Percentiles rank a stretch among this genome's conserved stretches.
Evolutionary conservation across 2,888 invertebrate species (phyloP).

Genomic region (Caenorhabditis afra): DNA sequence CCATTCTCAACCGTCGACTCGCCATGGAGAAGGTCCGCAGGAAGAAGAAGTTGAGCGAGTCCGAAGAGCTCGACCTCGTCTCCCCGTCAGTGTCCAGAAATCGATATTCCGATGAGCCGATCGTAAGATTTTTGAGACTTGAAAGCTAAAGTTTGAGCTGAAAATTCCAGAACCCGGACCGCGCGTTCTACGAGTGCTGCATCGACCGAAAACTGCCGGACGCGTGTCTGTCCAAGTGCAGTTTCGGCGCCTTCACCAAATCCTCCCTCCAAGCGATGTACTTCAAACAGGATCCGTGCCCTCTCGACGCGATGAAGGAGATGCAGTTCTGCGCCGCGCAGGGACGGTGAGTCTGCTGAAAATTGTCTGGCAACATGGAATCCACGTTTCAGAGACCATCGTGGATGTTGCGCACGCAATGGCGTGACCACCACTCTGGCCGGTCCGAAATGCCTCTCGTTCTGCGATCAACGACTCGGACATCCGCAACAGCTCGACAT

Average conservation of each 20-base stretch:
- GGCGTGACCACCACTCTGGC: conserved; percentile 78
- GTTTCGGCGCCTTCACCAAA: conserved; percentile 73
- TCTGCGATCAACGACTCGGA: conserved; percentile 78
- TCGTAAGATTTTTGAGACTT: conserved; percentile 19
- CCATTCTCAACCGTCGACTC: conserved; percentile 59
- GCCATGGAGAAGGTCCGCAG: conserved; percentile 56
- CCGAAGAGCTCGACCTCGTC: conserved; percentile 59
- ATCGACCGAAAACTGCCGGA: conserved; percentile 77
- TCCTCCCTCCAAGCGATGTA: conserved; percentile 72
- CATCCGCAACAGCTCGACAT: conserved; percentile 71
- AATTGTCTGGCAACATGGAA: too few species aligned
- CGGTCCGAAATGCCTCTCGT: conserved; percentile 75
- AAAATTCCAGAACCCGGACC: conserved; percentile 72
- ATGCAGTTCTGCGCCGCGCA: conserved; percentile 78
- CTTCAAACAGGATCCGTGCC: conserved; percentile 78
- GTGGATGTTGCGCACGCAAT: conserved; percentile 75
- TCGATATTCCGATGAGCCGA: conserved; percentile 25
- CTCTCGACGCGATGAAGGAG: conserved; percentile 76
- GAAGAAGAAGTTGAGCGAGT: conserved; percentile 50
- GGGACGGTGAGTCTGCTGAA: conserved; percentile 59
- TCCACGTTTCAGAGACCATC: conserved; percentile 70
- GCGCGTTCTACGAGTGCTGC: conserved; percentile 78
- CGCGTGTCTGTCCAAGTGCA: conserved; percentile 76
- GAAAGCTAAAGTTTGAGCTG: background rate
- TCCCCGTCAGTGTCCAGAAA: conserved; percentile 60